Base-by-base conservation (phyloP, 2,888 invertebrate genomes). In the Cataglyphis cursor region DNA sequence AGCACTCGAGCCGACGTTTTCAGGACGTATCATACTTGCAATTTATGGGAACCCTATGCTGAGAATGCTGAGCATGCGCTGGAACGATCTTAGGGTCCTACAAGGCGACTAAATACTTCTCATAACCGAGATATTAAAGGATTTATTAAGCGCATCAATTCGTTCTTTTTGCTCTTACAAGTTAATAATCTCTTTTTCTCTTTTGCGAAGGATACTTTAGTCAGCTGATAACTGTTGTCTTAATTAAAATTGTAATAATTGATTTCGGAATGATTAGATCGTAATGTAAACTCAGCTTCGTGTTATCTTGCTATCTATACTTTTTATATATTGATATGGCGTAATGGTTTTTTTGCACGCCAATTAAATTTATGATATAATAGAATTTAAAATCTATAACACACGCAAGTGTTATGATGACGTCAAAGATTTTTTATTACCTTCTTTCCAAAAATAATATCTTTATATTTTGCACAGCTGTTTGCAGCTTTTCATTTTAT, bases 1-100 rank as follows among this genome's bases (percentile, higher is more conserved):
- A 86, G 82, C 84, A 84, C 83, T 82, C 62, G 74, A 82, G 74
- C 84, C 86, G 85, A 87, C 86, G 88, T 88, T 87, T 88, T 85
- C 87, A 83, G 81, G 81, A 88, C 86, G 86, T 83, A 59, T 68
- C 72, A 76, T 83, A 85, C 54, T 51, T 54, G 78, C 76, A 83
- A 85, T 85, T 85, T 82, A 78, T 78, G 78, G 75, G 57, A 70
- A 82, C 84, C 82, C 82, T 82, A 76, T 59, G 76, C 61, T 41
- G 73, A 68, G 83, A 82, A 85, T 83, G 73, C 59, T 64, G 83
- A 72, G 80, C 85, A 80, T 83, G 83, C 85, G 78, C 82, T 41
- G 24, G 76, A 82, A 76, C 54, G 72, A 28, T 61, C 57, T 64
- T 35, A 74, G 38, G 64, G 83, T 57, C 75, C 76, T 65, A n/a